A percentile compares a stretch with the other conserved stretches of the same genome.
These are phyloP conservation scores for Pherbina coryleti DNA, from an alignment of 2,888 invertebrate species.

Conservation along the genomic window DNA sequence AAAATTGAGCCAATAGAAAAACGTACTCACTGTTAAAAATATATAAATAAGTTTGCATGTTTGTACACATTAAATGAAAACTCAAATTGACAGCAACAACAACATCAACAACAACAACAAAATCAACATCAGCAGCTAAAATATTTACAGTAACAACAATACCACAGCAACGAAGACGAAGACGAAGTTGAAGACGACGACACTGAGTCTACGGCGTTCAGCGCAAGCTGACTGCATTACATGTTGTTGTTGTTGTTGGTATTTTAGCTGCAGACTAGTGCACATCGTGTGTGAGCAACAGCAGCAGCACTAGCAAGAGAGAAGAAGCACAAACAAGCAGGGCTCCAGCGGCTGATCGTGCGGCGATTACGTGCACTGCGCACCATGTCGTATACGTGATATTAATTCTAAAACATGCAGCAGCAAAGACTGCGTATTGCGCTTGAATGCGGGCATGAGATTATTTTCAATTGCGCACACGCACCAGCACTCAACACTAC, in stretches of 20 bases:
- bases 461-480: not conserved
- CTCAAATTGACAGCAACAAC: slow-evolving; percentile 20
- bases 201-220: slow-evolving; percentile 25
- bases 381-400: slow-evolving; percentile 36
- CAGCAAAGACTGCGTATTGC: not conserved
- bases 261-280: not conserved
- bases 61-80: slow-evolving; percentile 8
- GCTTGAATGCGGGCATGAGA: not conserved
- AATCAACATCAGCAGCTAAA: not conserved
- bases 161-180: not conserved
- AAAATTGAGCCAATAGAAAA: not conserved
- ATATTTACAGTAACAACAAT: not conserved
- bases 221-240: not conserved
- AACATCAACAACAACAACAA: not conserved
- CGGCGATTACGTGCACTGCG: slow-evolving; percentile 12
- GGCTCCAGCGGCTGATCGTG: not conserved
- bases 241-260: slow-evolving; percentile 21
- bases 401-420: slow-evolving; percentile 8
- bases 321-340: not conserved
- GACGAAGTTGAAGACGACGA: slow-evolving; percentile 16
- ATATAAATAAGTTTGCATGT: not conserved
- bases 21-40: not conserved
- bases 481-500: not conserved
- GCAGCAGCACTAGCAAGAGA: not conserved
- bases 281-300: not conserved